Evolutionary conservation across 1,140 invertebrate species (phyloP).

Genomic region (Anastatus disparis): DNA sequence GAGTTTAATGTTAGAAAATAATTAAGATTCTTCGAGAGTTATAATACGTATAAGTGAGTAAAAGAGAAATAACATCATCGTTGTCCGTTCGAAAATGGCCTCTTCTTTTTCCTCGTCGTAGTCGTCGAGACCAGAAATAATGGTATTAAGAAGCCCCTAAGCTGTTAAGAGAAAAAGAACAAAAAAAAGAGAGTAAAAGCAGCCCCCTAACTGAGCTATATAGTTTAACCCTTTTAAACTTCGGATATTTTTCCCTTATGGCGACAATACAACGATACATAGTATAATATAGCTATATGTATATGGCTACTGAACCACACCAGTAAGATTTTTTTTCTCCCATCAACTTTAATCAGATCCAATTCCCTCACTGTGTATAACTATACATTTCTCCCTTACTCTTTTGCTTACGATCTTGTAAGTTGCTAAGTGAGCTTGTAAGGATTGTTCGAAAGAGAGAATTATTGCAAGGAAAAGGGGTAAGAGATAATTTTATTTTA

Average conservation of each 20-base stretch:
- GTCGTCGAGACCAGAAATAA: slow-evolving; percentile 59
- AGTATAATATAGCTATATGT: too few species aligned
- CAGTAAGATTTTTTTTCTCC: too few species aligned
- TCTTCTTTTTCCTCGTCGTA: too few species aligned
- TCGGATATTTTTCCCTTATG: too few species aligned
- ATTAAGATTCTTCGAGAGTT: slow-evolving; percentile 4
- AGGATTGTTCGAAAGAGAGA: background rate
- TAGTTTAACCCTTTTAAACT: too few species aligned
- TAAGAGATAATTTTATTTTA: too few species aligned
- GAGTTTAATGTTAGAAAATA: slow-evolving; percentile 20
- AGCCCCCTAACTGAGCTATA: slow-evolving; percentile 62
- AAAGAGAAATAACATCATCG: too few species aligned
- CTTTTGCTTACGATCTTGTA: slow-evolving; percentile 15
- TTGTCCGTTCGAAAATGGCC: slow-evolving; percentile 35
- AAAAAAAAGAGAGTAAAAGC: too few species aligned
- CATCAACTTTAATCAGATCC: slow-evolving; percentile 56
- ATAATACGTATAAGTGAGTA: background rate
- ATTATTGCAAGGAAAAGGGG: background rate
- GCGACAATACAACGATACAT: too few species aligned
- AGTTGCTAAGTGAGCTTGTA: slow-evolving; percentile 34
- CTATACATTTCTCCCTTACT: slow-evolving; percentile 42
- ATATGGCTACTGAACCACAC: too few species aligned
- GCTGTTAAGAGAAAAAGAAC: slow-evolving; percentile 45
- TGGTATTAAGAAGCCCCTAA: slow-evolving; percentile 63
- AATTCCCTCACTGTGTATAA: too few species aligned